Evolutionary conservation across 92 coral and sea anemone genomes (phyloP), one percentile per base, ranked within the genome.

Genomic region (Zoanthus sansibaricus): DNA sequence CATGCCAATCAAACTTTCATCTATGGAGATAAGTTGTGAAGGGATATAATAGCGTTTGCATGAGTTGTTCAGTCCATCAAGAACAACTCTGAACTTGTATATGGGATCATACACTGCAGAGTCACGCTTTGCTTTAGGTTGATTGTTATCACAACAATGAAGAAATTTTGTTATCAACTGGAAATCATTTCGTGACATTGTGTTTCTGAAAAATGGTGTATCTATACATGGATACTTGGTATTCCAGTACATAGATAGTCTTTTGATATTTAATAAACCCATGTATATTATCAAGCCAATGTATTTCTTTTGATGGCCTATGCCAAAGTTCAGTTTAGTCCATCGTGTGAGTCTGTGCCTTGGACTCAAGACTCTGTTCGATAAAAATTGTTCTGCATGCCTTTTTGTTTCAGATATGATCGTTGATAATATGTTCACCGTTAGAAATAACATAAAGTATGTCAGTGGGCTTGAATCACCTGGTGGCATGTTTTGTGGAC

Each of bases 1-100:
- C 75, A 86, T 73, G 33, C 92, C 92, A 58, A 89, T 77, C 17
- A 84, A 88, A 59, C 88, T 75, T 67, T 90, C 90, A 86, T 90
- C 87, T 59, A 86, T 82, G 32, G 90, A 90, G 3, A 86, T 90
- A 25, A 90, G 55, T 76, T 86, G 90, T 32, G 48, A 30, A 15
- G 83, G 90, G 14, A 74, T 48, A 74, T 80, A 79, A 58, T 25
- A 25, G 25, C 47, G 66, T 78, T 86, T 86, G 70, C 93, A 90
- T 8, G 88, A 45, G 76, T 58, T 42, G 82, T 90, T 90, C 31
- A 90, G 75, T 7, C 74, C 87, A 73, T 90, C 88, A 46, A 86
- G 87, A 51, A 86, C 76, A 42, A 90, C 32, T 76, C 90, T 72
- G 79, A 90, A 86, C 56, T 80, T 90, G 80, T n/a, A n/a, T 86